phyloP scores from a whole-genome alignment of 2,888 invertebrate species.

The Drepanosiphum platanoidis region DNA sequence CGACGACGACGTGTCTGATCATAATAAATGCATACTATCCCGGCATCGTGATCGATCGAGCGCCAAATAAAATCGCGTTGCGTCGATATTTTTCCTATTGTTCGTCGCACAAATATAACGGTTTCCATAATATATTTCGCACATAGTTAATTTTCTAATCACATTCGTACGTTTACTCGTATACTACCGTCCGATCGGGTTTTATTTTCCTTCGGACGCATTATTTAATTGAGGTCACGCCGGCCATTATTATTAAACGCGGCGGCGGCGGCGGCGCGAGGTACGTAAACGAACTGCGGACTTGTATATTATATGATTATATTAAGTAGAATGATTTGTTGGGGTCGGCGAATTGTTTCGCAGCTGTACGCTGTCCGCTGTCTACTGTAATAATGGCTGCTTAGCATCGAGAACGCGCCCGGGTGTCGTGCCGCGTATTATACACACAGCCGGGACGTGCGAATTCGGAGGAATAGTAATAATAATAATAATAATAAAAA shows the following conservation, averaged over 20 bases:
- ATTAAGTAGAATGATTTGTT: conserved; percentile 7
- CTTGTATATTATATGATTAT: not conserved
- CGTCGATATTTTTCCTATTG: too few relatives aligned
- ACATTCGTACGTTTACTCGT: too few relatives aligned
- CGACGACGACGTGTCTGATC: too few relatives aligned
- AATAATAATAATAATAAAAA: too few relatives aligned
- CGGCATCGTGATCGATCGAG: too few relatives aligned
- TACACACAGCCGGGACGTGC: not conserved
- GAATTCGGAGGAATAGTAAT: not conserved
- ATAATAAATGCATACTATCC: too few relatives aligned
- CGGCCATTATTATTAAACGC: not conserved
- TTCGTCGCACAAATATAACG: not conserved
- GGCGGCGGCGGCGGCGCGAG: not conserved
- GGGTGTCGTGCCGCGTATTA: too few relatives aligned
- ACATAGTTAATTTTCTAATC: too few relatives aligned
- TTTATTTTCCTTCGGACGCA: not conserved
- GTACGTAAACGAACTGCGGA: not conserved
- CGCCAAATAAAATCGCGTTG: too few relatives aligned
- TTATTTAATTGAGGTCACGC: not conserved
- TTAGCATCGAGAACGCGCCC: not conserved
- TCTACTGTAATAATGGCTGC: not conserved
- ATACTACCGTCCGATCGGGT: too few relatives aligned
- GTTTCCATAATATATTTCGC: not conserved
- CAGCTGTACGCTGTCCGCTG: not conserved
- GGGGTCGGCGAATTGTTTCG: conserved; percentile 15